Evolutionary conservation across 2,888 invertebrate genomes (phyloP).

Genomic region (Cremastobaeus sp.): DNA sequence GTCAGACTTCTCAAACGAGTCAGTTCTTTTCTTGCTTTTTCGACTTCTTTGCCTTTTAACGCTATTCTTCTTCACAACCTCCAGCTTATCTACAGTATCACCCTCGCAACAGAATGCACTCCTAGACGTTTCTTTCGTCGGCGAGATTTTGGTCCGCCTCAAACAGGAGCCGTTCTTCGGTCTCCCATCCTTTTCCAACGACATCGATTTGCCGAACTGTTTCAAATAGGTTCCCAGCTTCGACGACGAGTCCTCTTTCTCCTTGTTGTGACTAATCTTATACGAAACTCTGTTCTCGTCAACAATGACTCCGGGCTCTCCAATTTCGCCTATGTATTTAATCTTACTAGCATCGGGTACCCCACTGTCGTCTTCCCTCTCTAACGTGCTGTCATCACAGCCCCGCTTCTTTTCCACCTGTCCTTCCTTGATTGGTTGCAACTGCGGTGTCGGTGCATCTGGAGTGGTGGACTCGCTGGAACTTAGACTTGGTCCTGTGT

Average conservation of each 20-base stretch:
- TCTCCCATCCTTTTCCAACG: conserved; percentile 54
- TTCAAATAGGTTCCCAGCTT: conserved; percentile 72
- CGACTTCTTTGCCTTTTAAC: conserved; percentile 2
- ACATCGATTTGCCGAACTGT: conserved; percentile 72
- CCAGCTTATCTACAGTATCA: conserved; percentile 4
- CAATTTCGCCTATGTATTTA: conserved; percentile 70
- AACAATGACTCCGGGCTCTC: conserved; percentile 16
- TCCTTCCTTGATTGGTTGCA: conserved; percentile 81
- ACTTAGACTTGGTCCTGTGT: conserved; percentile 81
- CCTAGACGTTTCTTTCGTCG: conserved; percentile 74
- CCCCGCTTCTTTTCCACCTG: conserved; percentile 75
- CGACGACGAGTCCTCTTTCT: conserved; percentile 67
- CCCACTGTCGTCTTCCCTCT: conserved; percentile 67
- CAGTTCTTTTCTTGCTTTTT: conserved; percentile 36
- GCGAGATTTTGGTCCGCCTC: conserved; percentile 75
- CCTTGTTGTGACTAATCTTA: conserved; percentile 65
- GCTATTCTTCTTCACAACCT: conserved; percentile 6
- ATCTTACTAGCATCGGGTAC: conserved; percentile 64
- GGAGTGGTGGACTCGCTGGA: conserved; percentile 82
- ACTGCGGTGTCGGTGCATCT: conserved; percentile 80
- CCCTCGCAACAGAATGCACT: conserved; percentile 69
- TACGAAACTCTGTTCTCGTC: conserved; percentile 69
- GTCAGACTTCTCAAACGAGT: conserved; percentile 63
- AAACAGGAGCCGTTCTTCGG: conserved; percentile 70
- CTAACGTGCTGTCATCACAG: conserved; percentile 76